Evolutionary conservation across 2,888 invertebrate species (phyloP), one percentile per base, ranked within the genome.

Genomic region (Acronicta alni): DNA sequence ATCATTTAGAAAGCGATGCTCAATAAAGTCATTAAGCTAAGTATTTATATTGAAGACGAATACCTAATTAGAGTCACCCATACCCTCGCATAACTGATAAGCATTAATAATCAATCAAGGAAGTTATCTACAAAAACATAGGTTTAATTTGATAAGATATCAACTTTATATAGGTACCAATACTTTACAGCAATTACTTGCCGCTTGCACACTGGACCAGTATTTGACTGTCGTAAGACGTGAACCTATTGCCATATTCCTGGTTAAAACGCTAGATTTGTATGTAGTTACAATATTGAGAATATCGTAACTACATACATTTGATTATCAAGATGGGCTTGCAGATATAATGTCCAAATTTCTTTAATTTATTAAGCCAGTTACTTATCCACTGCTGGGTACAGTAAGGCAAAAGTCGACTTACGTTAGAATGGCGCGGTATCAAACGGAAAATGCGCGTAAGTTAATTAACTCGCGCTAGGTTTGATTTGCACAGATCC

Each of bases 41-140:
- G 12, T 9, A 30, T 35, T 47, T 57, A 26, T 48, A 62, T 63
- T 15, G 39, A 62, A 51, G 46, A 62, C 43, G 26, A 15, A n/a
- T 4, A 10, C 5, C 0, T 57, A 37, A 48, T 57, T 38, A 64
- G 23, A 8, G 8, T 47, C 38, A 51, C 38, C 35, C 37, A 2
- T 38, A 16, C 4, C 20, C 20, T 44, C 0, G 47, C 0, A 37
- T 37, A 23, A 37, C 32, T 0, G 48, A 26, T 49, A 39, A n/a
- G 4, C 30, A 43, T 16, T 38, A 20, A 37, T 43, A 23, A 43
- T 61, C n/a, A 23, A 16, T 35, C 16, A 4, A 46, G 61, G 62
- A 65, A 60, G 18, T 53, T 42, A 38, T 35, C 44, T 3, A 45
- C 9, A 18, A 48, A 64, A 39, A 58, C 43, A 63, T 23, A 5